Evolutionary conservation across 2,113 vertebrate genomes (phyloP).

Genomic region (Phaethornis superciliosus): DNA sequence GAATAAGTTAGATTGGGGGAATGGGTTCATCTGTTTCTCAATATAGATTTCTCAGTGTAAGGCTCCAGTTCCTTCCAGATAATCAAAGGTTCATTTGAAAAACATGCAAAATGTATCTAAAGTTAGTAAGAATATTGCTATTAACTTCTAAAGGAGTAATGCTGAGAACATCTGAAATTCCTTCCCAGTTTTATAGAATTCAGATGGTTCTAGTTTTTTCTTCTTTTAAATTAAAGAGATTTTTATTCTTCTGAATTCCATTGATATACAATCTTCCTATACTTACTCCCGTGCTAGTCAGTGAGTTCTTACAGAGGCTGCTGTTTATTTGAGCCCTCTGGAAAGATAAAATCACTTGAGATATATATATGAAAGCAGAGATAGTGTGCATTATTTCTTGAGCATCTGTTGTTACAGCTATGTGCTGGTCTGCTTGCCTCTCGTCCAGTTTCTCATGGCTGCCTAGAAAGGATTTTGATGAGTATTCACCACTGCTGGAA

Average conservation of each 20-base stretch:
- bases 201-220: not conserved
- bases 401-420: not conserved
- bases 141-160: not conserved
- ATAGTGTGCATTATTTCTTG: not conserved
- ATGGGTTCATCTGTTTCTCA: not conserved
- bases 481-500: not conserved
- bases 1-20: not conserved
- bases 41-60: not conserved
- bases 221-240: not conserved
- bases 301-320: not conserved
- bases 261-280: not conserved
- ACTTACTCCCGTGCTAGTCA: not conserved
- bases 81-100: not conserved
- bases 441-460: not conserved
- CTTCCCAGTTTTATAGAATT: not conserved
- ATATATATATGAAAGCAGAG: not conserved
- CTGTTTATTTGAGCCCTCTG: not conserved
- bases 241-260: too few species aligned
- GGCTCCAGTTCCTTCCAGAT: not conserved
- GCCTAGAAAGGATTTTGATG: not conserved
- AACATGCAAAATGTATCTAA: not conserved
- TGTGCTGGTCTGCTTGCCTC: not conserved
- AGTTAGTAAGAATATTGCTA: not conserved
- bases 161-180: not conserved
- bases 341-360: not conserved